Evolutionary conservation across 2,113 vertebrate species (phyloP).

Genomic region (Pogonocichla stellata): DNA sequence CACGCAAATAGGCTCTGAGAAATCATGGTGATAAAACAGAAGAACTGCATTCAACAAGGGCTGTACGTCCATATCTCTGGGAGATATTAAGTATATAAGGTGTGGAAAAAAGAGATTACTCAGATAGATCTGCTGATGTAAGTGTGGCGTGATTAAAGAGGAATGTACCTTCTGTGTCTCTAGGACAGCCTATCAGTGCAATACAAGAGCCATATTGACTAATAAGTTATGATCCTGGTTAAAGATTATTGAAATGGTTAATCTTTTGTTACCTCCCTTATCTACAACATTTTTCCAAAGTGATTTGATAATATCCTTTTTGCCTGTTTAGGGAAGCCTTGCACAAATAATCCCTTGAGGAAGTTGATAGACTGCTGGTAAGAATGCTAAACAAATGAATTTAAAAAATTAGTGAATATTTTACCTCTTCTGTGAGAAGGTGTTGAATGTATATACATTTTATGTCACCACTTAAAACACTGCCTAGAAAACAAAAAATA

Average conservation of each 20-base stretch:
- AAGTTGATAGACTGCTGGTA: not conserved
- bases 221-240: not conserved
- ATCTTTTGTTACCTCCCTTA: not conserved
- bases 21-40: not conserved
- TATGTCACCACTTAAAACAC: not conserved
- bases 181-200: not conserved
- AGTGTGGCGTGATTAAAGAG: not conserved
- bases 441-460: not conserved
- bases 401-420: not conserved
- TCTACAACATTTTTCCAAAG: not conserved
- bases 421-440: not conserved
- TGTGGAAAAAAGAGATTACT: not conserved
- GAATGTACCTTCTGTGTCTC: not conserved
- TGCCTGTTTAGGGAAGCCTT: not conserved
- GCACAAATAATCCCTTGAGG: not conserved
- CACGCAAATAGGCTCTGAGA: not conserved
- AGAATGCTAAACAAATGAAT: not conserved
- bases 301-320: not conserved
- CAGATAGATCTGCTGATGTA: not conserved
- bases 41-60: not conserved
- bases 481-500: not conserved
- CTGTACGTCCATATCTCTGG: not conserved
- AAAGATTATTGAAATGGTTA: conserved; percentile 9
- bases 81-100: not conserved
- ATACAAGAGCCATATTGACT: not conserved